Evolutionary conservation across 2,888 invertebrate species (phyloP).

Genomic region (Panzeria rudis): DNA sequence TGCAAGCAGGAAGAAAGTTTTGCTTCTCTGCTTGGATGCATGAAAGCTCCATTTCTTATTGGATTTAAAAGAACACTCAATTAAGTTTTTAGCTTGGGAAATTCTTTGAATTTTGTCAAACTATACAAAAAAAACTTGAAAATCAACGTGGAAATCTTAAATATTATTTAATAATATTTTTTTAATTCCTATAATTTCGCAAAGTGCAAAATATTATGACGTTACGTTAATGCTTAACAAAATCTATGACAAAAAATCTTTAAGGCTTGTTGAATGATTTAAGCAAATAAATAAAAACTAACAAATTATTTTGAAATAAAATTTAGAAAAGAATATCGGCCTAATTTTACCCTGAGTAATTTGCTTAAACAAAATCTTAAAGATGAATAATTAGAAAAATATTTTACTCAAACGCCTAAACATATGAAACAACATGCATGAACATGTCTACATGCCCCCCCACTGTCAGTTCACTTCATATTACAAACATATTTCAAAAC

Average conservation of each 20-base stretch:
- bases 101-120: too few relatives aligned
- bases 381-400: conserved; percentile 58
- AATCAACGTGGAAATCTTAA: too few relatives aligned
- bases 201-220: conserved; percentile 36
- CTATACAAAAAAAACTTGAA: too few relatives aligned
- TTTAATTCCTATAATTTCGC: conserved; percentile 9
- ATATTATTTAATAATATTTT: too few relatives aligned
- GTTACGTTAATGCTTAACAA: conserved; percentile 54
- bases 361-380: conserved; percentile 35
- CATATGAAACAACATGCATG: background rate
- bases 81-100: too few relatives aligned
- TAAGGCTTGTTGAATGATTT: conserved; percentile 54
- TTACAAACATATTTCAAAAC: conserved; percentile 2
- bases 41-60: too few relatives aligned
- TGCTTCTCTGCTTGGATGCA: too few relatives aligned
- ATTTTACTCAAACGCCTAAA: conserved; percentile 13
- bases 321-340: background rate
- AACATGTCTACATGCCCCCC: conserved; percentile 2
- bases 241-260: conserved; percentile 67
- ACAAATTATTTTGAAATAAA: conserved; percentile 11
- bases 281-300: background rate
- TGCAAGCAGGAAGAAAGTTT: too few relatives aligned
- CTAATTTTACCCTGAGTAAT: conserved; percentile 60
- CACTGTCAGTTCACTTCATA: background rate
- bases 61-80: too few relatives aligned